Base-by-base conservation (phyloP, 1,140 invertebrate species). In the Laupala kohalensis region DNA sequence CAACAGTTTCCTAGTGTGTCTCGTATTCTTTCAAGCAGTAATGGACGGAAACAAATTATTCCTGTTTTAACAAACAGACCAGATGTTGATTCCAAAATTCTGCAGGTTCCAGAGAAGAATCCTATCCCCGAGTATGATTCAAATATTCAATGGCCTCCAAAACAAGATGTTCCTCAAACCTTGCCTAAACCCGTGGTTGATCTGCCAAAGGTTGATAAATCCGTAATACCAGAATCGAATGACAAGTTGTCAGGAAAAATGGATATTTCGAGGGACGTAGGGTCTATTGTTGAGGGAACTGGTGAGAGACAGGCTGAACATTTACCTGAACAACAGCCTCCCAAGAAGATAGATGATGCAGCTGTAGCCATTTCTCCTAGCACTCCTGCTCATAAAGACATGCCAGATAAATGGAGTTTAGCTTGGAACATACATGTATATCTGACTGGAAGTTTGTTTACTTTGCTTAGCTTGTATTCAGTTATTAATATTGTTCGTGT, bases 341-440 rank as follows among this genome's bases (percentile, higher is more conserved):
- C 76, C 70, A 72, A 29, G 62, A 73, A 71, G 65, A 64, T 74
- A 64, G 69, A 74, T 66, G 72, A 72, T 72, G 74, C 77, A 77
- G 77, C 77, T 76, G 76, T 74, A 74, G 73, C 73, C 69, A 73
- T 73, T 71, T 77, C 74, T 64, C 37, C 73, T 3, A 27, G 63
- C 25, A 30, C 69, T 25, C 70, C 70, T 19, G 53, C 70, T 5
- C 70, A 53, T 12, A 65, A 64, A 25, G 62, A 23, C 25, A 26
- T 71, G 12, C 27, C 27, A 23, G 65, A 70, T 62, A 70, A 88
- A 0, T 91, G 90, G 89, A 86, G 87, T 0, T 88, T 92, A 75
- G 91, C 92, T 2, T 95, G 93, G 93, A 91, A 93, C 74, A 84
- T 95, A 15, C 93, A 96, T 77, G 89, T 95, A 1, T 96, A 96